These are phyloP conservation scores for Zoroaster sp. DNA, from an alignment of 53 echinoderm and acorn worm genomes.

Conservation along the genomic window DNA sequence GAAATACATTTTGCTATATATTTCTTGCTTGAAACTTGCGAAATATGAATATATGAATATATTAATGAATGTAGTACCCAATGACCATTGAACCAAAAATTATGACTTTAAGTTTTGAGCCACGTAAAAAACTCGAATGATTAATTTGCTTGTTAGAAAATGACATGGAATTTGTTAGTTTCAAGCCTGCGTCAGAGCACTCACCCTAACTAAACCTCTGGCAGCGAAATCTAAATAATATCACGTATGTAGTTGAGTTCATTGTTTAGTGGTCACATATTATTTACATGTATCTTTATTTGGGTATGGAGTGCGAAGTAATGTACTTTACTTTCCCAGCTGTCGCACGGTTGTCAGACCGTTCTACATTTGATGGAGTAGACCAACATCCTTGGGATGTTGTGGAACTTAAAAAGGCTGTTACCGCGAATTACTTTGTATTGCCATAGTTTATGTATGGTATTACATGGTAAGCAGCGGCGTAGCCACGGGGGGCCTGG, in stretches of 20 bases:
- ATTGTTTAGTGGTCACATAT: neutral
- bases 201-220: neutral
- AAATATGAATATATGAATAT: no score
- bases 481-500: no score
- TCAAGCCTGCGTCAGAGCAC: neutral
- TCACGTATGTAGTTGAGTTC: neutral
- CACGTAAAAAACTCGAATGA: no score
- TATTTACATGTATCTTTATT: neutral
- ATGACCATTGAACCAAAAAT: no score
- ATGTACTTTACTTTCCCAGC: neutral
- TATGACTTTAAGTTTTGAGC: no score
- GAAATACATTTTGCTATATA: no score
- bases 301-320: neutral
- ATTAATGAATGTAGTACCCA: no score
- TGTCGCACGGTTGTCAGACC: neutral
- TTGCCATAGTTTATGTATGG: no score
- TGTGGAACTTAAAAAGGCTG: neutral
- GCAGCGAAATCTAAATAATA: neutral
- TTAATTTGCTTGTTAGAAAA: no score
- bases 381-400: neutral
- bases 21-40: no score
- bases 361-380: neutral
- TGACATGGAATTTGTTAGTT: neutral
- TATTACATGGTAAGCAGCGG: no score
- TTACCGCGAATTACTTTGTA: no score